Evolutionary conservation across 2,888 invertebrate species (phyloP).

Genomic region (Platycheirus albimanus): DNA sequence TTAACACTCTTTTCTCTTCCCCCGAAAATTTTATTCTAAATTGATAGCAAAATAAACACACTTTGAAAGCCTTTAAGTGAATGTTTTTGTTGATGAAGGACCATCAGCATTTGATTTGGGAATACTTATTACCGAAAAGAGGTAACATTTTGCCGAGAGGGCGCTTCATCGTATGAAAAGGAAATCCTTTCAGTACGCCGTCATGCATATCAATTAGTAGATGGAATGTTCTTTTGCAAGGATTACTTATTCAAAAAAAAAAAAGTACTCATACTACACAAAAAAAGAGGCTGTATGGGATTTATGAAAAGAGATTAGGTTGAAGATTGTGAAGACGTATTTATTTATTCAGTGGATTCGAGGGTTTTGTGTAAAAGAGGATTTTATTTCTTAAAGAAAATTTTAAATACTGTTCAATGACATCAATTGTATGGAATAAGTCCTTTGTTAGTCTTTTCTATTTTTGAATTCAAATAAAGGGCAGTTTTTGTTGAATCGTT

Average conservation of each 20-base stretch:
- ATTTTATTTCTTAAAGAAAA: no score
- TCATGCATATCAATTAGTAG: constrained; percentile 66
- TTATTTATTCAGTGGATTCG: no score
- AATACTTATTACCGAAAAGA: constrained; percentile 53
- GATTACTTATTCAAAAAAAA: constrained; percentile 9
- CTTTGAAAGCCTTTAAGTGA: constrained; percentile 69
- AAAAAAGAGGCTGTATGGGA: background rate
- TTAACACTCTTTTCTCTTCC: no score
- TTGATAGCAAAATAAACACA: constrained; percentile 70
- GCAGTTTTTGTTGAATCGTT: no score
- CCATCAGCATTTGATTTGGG: constrained; percentile 67
- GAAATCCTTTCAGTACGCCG: constrained; percentile 62
- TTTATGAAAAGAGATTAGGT: background rate
- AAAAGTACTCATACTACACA: background rate
- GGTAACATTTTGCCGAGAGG: constrained; percentile 1
- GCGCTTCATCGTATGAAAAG: constrained; percentile 16
- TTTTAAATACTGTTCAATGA: no score
- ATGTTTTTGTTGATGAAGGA: constrained; percentile 65
- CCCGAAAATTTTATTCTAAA: constrained; percentile 46
- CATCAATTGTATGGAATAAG: no score
- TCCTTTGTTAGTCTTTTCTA: no score
- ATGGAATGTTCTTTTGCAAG: constrained; percentile 10
- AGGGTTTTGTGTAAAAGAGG: no score
- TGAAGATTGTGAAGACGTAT: no score
- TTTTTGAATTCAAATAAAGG: no score